phyloP scores from a whole-genome alignment of 2,888 invertebrate genomes.

The Acleris holmiana region DNA sequence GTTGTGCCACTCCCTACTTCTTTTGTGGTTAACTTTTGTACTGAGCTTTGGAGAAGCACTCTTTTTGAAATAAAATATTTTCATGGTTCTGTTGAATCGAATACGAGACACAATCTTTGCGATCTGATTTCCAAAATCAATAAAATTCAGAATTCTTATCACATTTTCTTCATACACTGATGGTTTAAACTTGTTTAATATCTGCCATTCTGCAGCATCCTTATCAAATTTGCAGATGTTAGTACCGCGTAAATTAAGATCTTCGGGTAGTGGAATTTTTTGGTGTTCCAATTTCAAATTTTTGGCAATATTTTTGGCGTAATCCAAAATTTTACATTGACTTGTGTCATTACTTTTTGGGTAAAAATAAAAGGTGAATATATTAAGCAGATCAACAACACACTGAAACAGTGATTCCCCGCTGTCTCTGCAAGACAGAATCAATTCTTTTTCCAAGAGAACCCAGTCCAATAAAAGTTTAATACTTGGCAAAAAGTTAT shows the following conservation, averaged over 20 bases:
- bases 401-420: constrained; percentile 92
- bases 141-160: constrained; percentile 89
- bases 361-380: constrained; percentile 88
- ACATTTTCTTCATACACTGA: constrained; percentile 88
- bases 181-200: constrained; percentile 80
- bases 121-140: constrained; percentile 91
- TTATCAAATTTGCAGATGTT: constrained; percentile 88
- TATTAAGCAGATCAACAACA: constrained; percentile 91
- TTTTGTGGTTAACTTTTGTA: constrained; percentile 72
- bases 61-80: constrained; percentile 76
- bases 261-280: constrained; percentile 89
- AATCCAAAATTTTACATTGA: constrained; percentile 61
- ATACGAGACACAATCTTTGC: constrained; percentile 88
- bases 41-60: constrained; percentile 59
- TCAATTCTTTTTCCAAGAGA: constrained; percentile 89
- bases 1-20: constrained; percentile 75
- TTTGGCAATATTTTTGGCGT: constrained; percentile 65
- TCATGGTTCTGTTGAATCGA: constrained; percentile 83
- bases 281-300: constrained; percentile 85
- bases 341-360: constrained; percentile 52
- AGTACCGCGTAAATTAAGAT: constrained; percentile 88
- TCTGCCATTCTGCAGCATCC: constrained; percentile 88
- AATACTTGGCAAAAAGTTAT: constrained; percentile 87
- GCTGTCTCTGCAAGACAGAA: constrained; percentile 91
- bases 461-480: constrained; percentile 94